phyloP scores from a whole-genome alignment of 2,888 invertebrate species.

The Zaprionus obscuricornis region DNA sequence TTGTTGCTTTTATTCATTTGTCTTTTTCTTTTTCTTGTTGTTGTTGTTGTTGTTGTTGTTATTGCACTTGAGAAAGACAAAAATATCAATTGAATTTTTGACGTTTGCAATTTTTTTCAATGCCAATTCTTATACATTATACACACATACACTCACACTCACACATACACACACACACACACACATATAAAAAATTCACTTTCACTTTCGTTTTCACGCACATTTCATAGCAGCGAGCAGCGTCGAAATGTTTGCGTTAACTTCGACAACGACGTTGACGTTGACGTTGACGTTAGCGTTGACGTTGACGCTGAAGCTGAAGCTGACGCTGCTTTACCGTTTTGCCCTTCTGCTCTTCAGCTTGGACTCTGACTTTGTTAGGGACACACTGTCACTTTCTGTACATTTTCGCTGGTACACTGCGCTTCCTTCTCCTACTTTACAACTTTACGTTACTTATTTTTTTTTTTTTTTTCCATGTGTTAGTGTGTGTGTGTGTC shows the following conservation, averaged over 20 bases:
- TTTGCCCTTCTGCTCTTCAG: conserved; percentile 14
- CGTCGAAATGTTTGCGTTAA: conserved; percentile 13
- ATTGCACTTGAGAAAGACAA: conserved; percentile 2
- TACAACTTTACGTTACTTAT: too few relatives aligned
- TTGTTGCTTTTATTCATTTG: conserved; percentile 18
- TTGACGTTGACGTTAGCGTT: conserved; percentile 7
- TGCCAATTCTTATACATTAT: conserved; percentile 24
- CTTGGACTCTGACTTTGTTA: conserved; percentile 35
- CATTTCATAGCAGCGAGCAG: conserved; percentile 26
- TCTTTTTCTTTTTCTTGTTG: too few relatives aligned
- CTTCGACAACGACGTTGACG: conserved; percentile 10
- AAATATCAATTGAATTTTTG: conserved; percentile 2
- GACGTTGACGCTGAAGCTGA: conserved; percentile 4
- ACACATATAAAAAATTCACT: conserved; percentile 37
- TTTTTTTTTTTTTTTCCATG: conserved; percentile 5
- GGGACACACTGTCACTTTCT: conserved; percentile 57
- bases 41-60: neutral
- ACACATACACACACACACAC: neutral
- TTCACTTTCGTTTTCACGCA: conserved; percentile 57
- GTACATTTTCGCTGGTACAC: conserved; percentile 43
- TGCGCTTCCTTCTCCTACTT: conserved; percentile 19
- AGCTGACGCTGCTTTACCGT: too few relatives aligned
- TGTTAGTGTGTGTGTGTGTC: neutral
- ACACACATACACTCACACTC: neutral
- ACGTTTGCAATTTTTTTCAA: conserved; percentile 26